Base-by-base conservation (phyloP, 2,113 vertebrate genomes). In the Edolisoma coerulescens region DNA sequence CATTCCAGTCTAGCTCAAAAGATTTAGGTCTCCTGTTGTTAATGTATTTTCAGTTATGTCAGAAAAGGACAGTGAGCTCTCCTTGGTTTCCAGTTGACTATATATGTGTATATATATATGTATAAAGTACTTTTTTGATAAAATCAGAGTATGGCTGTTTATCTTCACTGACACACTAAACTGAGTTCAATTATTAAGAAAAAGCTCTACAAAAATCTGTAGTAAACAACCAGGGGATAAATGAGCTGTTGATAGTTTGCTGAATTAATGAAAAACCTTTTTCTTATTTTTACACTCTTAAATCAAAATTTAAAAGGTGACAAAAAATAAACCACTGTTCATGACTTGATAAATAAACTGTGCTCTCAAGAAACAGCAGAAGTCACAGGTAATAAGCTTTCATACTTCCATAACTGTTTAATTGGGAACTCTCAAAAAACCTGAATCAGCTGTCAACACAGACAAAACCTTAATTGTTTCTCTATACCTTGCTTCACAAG, bases 401-500 rank as follows among this genome's bases (percentile, higher is more conserved):
- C 42, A 71, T 76, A 67, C 47, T 84, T 91, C 73, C 54, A 28
- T 35, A 91, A 75, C 61, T 88, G 47, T 76, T 89, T 91, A 95
- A 96, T 89, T 93, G 94, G 81, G 63, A 93, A 54, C 60, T 88
- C 83, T 83, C 5, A 39, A 80, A 76, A 93, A 93, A 92, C 81
- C 49, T 95, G 92, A 96, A 93, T 96, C 70, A 67, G 92, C 81
- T 94, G 93, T 95, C 95, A 94, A 41, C 81, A 81, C 24, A 91
- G 87, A 79, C 1, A 8, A 93, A 75, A 83, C 60, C 75, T 84
- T 95, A 94, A 87, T 94, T 96, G 78, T 84, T 97, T 92, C 92
- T 87, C 93, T 82, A 88, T 81, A 97, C 73, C 82, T 95, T 97
- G 94, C 65, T 96, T 97, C 93, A 95, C 92, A 94, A 78, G 92